Evolutionary conservation across 2,797 vertebrate genomes (phyloP), one percentile per base, ranked within the genome.

Genomic region (Enteromius unitaeniatus): DNA sequence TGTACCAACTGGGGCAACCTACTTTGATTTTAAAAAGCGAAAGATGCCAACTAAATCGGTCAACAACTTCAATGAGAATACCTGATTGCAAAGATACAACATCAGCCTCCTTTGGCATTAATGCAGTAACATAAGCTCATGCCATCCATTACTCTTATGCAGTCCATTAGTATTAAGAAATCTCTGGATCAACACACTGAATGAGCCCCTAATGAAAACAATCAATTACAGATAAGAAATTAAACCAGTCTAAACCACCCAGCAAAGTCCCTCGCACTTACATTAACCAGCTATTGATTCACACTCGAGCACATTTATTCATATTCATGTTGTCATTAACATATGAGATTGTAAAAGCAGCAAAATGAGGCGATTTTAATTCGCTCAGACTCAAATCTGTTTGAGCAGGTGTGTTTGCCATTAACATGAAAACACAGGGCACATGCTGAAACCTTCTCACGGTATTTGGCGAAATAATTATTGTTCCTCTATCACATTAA

Each of bases 401-500:
- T 93, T 89, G 89, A 90, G 88, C 92, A 90, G 82, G 88, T 89
- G 89, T 67, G 84, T 78, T 53, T 81, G 28, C 55, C 68, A 93
- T 92, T 92, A 53, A 89, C 92, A 93, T 92, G 55, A 45, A 4
- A 64, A 53, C 28, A 90, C 58, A 89, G 90, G 78, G 83, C 68
- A 51, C 69, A 67, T 58, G 82, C 89, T 88, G 17, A 34, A 70
- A 28, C 75, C 23, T 80, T 67, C 40, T 86, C 69, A 10, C 40
- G 23, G 75, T 87, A 73, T 94, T 93, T 89, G 87, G 86, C 14
- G 21, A 53, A 86, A 79, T 92, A 93, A 92, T 91, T 89, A 91
- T 89, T 92, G 91, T 91, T 90, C 90, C 92, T 89, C 76, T 87
- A 90, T 88, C 86, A 92, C 93, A 91, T 92, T 88, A 88, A 31